phyloP scores from a whole-genome alignment of 2,797 vertebrate genomes.

The Sardinella longiceps region DNA sequence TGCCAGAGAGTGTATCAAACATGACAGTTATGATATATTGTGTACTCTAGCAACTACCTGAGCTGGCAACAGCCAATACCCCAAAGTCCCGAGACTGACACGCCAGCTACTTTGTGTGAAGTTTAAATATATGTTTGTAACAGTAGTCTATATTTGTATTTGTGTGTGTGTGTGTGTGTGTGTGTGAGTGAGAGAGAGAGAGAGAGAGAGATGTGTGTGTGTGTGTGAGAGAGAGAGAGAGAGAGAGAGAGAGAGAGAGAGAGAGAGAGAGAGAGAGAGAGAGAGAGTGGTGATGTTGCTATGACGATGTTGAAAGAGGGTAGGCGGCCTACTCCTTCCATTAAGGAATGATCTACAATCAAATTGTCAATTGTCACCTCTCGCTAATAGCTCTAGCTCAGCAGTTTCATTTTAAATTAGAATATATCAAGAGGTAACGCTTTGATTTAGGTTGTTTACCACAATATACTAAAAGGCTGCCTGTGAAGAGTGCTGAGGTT shows the following conservation, averaged over 20 bases:
- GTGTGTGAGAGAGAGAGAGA: no score
- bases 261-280: no score
- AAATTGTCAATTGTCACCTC: no score
- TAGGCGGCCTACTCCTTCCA: no score
- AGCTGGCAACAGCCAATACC: slow-evolving; percentile 23
- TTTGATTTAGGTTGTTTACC: no score
- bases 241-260: no score
- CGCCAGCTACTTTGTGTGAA: background rate
- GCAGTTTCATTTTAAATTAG: no score
- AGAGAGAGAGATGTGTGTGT: background rate
- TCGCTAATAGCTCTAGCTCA: no score
- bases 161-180: background rate
- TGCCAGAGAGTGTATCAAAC: slow-evolving; percentile 39
- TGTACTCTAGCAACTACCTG: slow-evolving; percentile 1
- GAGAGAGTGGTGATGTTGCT: background rate
- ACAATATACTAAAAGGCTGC: no score
- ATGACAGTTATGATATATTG: slow-evolving; percentile 34
- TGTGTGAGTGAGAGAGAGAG: background rate
- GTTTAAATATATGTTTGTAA: background rate
- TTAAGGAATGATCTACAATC: background rate
- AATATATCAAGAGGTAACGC: no score
- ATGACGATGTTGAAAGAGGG: background rate
- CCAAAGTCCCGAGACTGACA: background rate
- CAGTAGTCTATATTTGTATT: no score
- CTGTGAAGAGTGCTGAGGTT: no score